These are phyloP conservation scores for Drosophila pachea DNA, from an alignment of 1,140 invertebrate species.

Conservation along the genomic window DNA sequence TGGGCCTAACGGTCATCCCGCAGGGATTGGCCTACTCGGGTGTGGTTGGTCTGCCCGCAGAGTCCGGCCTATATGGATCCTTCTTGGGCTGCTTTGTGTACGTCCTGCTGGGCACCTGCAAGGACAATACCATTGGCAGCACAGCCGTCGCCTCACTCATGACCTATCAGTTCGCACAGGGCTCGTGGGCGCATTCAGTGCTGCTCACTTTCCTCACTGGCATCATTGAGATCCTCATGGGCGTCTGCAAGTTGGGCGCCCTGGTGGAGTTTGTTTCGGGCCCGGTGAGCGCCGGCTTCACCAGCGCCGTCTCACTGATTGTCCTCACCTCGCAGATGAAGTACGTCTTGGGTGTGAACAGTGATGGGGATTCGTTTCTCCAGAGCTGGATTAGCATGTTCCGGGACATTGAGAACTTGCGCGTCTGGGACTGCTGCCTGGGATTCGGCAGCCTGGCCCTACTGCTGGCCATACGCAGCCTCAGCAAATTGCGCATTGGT, in stretches of 20 bases:
- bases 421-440: slow-evolving; percentile 84
- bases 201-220: slow-evolving; percentile 91
- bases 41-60: slow-evolving; percentile 88
- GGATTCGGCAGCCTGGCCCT: slow-evolving; percentile 85
- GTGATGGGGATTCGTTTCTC: slow-evolving; percentile 86
- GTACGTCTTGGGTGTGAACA: slow-evolving; percentile 88
- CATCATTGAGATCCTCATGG: slow-evolving; percentile 90
- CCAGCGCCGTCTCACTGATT: slow-evolving; percentile 94
- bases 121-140: slow-evolving; percentile 94
- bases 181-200: slow-evolving; percentile 87
- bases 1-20: slow-evolving; percentile 90
- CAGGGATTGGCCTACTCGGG: slow-evolving; percentile 91
- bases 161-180: slow-evolving; percentile 87
- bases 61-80: slow-evolving; percentile 94
- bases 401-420: slow-evolving; percentile 82
- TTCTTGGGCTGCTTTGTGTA: slow-evolving; percentile 96
- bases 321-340: slow-evolving; percentile 94
- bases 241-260: slow-evolving; percentile 92
- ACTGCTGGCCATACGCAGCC: slow-evolving; percentile 85
- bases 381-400: slow-evolving; percentile 86
- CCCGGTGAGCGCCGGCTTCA: slow-evolving; percentile 95
- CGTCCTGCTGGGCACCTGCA: slow-evolving; percentile 93
- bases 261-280: slow-evolving; percentile 96
- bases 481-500: slow-evolving; percentile 81
- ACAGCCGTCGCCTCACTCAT: slow-evolving; percentile 92